These are phyloP conservation scores for Python bivittatus DNA, from an alignment of 2,113 vertebrate genomes.

Conservation along the genomic window DNA sequence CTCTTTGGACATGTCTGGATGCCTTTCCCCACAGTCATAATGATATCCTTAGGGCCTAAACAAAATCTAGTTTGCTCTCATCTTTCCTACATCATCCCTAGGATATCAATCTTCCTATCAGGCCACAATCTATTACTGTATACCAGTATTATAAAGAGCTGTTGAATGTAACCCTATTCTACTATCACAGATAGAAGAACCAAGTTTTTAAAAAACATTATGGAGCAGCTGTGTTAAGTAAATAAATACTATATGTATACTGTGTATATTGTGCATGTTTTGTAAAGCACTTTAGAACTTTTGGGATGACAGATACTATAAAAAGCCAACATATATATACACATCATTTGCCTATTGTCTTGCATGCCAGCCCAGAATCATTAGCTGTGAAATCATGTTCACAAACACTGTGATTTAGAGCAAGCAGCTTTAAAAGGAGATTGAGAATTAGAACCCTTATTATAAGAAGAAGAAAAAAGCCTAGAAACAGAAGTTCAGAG, in stretches of 20 bases:
- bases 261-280: not conserved
- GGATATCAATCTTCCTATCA: slow-evolving; percentile 23
- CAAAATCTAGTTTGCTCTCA: not conserved
- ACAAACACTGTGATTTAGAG: slow-evolving; percentile 10
- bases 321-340: slow-evolving; percentile 18
- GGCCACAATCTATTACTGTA: slow-evolving; percentile 28
- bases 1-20: slow-evolving; percentile 5
- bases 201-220: slow-evolving; percentile 7
- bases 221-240: slow-evolving; percentile 15
- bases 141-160: slow-evolving; percentile 42
- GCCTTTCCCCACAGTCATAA: slow-evolving; percentile 6
- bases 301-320: slow-evolving; percentile 22
- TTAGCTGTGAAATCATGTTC: not conserved
- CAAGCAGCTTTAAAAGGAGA: not conserved
- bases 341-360: slow-evolving; percentile 14
- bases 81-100: slow-evolving; percentile 28
- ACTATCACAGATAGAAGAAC: slow-evolving; percentile 14
- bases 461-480: not conserved
- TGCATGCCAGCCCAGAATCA: not conserved
- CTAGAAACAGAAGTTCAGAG: slow-evolving; percentile 10
- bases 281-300: slow-evolving; percentile 46
- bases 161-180: slow-evolving; percentile 2
- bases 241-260: slow-evolving; percentile 9
- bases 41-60: not conserved
- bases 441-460: not conserved